phyloP scores from a whole-genome alignment of 2,888 invertebrate genomes.

The Mactromeris polynyma region DNA sequence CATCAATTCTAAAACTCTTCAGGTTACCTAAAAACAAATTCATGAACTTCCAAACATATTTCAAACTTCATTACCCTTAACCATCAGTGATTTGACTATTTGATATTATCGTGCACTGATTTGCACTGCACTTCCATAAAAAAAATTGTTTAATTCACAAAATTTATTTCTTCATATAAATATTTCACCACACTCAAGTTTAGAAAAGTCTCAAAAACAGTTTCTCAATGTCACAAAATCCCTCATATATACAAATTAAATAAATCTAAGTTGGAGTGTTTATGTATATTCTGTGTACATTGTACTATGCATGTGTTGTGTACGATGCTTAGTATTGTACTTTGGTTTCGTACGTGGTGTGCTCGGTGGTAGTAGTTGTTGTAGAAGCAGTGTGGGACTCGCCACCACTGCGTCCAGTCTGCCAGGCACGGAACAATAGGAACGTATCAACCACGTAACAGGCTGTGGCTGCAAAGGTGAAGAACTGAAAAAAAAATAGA shows the following conservation, averaged over 20 bases:
- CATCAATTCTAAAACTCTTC: not conserved
- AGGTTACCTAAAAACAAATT: not conserved
- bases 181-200: not conserved
- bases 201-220: not conserved
- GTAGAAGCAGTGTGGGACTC: conserved; percentile 72
- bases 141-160: not conserved
- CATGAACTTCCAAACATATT: too few relatives aligned
- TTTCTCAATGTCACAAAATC: not conserved
- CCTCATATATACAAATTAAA: conserved; percentile 20
- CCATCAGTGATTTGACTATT: too few relatives aligned
- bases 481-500: conserved; percentile 78
- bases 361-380: conserved; percentile 77
- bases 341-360: conserved; percentile 76
- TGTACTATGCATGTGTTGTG: not conserved
- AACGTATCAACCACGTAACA: conserved; percentile 83
- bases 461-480: conserved; percentile 82
- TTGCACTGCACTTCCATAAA: not conserved
- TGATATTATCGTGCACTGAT: not conserved
- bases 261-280: not conserved
- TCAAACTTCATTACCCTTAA: not conserved
- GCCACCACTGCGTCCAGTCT: conserved; percentile 66
- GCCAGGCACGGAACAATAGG: conserved; percentile 84
- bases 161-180: not conserved
- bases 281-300: not conserved
- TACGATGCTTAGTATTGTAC: conserved; percentile 75